phyloP scores from a whole-genome alignment of 1,140 invertebrate species.

The Drosophila lini region DNA sequence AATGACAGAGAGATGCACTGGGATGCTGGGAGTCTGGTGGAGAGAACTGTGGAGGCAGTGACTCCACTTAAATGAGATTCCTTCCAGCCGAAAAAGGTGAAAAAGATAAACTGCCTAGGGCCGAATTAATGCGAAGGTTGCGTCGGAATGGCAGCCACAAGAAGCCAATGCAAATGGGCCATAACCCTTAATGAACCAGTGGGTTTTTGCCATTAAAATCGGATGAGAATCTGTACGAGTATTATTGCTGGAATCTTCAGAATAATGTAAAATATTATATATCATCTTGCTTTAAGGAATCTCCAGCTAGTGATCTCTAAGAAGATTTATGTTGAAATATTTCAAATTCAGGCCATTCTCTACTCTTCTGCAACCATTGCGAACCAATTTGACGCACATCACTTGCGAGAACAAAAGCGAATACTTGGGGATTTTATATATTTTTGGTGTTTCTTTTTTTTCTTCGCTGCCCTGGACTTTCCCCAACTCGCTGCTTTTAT shows the following conservation, averaged over 20 bases:
- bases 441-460: background rate
- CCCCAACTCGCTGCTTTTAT: constrained; percentile 47
- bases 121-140: constrained; percentile 58
- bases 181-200: constrained; percentile 25
- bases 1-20: constrained; percentile 42
- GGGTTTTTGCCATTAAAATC: background rate
- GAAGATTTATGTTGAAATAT: background rate
- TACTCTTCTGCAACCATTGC: background rate
- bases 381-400: constrained; percentile 64
- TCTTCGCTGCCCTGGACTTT: constrained; percentile 29
- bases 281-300: background rate
- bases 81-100: constrained; percentile 43
- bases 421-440: constrained; percentile 27
- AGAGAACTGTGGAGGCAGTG: constrained; percentile 9
- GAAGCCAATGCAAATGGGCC: constrained; percentile 26
- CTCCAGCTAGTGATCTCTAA: background rate
- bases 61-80: constrained; percentile 49
- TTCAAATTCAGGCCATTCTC: background rate
- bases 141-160: constrained; percentile 16
- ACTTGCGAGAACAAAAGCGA: constrained; percentile 33
- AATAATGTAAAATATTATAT: background rate
- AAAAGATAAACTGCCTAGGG: constrained; percentile 56
- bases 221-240: background rate
- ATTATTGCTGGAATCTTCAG: no score
- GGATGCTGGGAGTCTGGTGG: constrained; percentile 1